These are phyloP conservation scores for Drosophila teissieri DNA, from an alignment of 1,140 invertebrate genomes.

Conservation along the genomic window DNA sequence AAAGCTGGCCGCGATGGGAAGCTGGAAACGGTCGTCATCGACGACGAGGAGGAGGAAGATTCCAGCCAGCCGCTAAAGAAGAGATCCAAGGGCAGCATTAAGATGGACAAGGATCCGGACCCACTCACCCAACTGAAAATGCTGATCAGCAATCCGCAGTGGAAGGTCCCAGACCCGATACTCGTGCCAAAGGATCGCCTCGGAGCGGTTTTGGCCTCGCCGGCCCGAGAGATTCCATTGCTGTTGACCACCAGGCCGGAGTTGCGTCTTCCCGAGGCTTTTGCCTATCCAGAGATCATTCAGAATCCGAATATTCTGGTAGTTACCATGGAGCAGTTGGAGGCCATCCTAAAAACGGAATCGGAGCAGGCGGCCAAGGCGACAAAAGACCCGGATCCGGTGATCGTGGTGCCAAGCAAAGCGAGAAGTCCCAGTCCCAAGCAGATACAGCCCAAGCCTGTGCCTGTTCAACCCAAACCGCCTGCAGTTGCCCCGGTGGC, in stretches of 20 bases:
- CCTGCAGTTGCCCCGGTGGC: constrained; percentile 19
- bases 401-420: constrained; percentile 34
- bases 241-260: constrained; percentile 89
- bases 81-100: constrained; percentile 74
- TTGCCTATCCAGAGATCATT: constrained; percentile 89
- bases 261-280: constrained; percentile 89
- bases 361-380: constrained; percentile 72
- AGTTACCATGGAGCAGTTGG: constrained; percentile 90
- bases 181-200: constrained; percentile 91
- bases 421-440: constrained; percentile 47
- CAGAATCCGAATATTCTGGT: constrained; percentile 92
- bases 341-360: constrained; percentile 88
- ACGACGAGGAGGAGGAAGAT: constrained; percentile 82
- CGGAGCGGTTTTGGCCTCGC: constrained; percentile 89
- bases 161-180: constrained; percentile 91
- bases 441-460: constrained; percentile 30
- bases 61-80: constrained; percentile 87
- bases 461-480: constrained; percentile 22
- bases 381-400: constrained; percentile 39
- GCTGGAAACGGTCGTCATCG: constrained; percentile 76
- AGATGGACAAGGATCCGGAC: constrained; percentile 86
- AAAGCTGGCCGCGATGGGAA: constrained; percentile 85
- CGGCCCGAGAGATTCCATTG: constrained; percentile 90
- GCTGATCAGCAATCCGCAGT: constrained; percentile 88
- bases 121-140: constrained; percentile 90